Conservation (phyloP, 1,140 invertebrate species). For the Caenorhabditis briggsae region DNA sequence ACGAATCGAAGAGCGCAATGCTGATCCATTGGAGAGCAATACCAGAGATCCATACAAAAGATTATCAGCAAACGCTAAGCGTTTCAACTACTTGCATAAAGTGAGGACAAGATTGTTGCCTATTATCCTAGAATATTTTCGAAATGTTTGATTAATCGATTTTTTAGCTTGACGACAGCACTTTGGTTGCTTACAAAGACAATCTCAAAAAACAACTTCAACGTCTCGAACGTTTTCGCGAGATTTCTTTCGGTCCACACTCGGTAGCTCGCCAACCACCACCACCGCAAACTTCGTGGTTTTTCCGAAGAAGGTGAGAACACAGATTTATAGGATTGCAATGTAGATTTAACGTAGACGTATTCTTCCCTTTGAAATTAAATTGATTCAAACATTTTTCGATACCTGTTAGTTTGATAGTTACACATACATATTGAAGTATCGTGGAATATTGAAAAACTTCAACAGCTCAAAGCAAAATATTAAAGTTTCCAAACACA, state of each 20-base stretch:
- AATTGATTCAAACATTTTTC: no score
- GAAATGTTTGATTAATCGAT: not conserved
- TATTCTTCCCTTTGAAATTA: not conserved
- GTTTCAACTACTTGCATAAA: slow-evolving; percentile 77
- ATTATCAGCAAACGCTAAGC: slow-evolving; percentile 71
- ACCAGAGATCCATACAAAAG: slow-evolving; percentile 56
- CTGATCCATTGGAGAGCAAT: slow-evolving; percentile 5
- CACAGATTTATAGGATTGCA: not conserved
- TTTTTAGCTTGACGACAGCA: slow-evolving; percentile 75
- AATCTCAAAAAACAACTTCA: slow-evolving; percentile 71
- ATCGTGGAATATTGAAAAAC: no score
- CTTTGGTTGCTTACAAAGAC: slow-evolving; percentile 75
- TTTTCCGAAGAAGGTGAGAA: slow-evolving; percentile 73
- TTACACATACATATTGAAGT: no score
- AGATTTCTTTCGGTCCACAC: slow-evolving; percentile 72
- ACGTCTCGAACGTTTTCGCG: slow-evolving; percentile 73
- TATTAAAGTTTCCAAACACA: no score
- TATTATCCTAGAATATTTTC: not conserved
- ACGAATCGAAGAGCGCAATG: slow-evolving; percentile 67
- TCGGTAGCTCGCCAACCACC: slow-evolving; percentile 74
- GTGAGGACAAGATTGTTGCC: slow-evolving; percentile 57
- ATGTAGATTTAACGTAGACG: not conserved
- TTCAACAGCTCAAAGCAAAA: no score
- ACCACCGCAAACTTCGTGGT: slow-evolving; percentile 71
- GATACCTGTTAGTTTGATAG: no score